These are phyloP conservation scores for Corythoichthys haematopterus DNA, from an alignment of 2,113 vertebrate species.

Conservation along the genomic window DNA sequence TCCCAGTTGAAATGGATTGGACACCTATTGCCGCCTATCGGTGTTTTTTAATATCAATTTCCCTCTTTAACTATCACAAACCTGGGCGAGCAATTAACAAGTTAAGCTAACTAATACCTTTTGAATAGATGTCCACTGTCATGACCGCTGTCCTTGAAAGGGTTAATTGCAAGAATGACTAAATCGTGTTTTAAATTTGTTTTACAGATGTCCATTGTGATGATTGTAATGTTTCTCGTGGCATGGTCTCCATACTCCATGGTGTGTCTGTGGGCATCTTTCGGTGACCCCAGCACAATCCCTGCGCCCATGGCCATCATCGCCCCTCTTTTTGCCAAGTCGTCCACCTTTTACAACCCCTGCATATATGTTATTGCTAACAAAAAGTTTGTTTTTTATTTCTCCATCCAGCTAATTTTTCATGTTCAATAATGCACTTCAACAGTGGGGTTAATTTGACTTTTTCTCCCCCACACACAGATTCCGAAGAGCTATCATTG, in stretches of 20 bases:
- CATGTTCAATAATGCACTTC: not conserved
- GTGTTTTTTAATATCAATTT: no score
- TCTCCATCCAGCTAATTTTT: not conserved
- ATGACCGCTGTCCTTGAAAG: no score
- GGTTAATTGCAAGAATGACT: no score
- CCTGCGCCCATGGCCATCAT: constrained; percentile 90
- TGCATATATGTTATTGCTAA: constrained; percentile 95
- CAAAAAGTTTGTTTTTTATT: constrained; percentile 81
- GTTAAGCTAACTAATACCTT: no score
- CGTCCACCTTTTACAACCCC: constrained; percentile 97
- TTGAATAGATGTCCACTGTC: no score
- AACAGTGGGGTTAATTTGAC: not conserved
- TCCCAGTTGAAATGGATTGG: no score
- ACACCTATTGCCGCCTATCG: no score
- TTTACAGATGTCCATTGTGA: constrained; percentile 90
- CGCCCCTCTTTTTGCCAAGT: constrained; percentile 96
- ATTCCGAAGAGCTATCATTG: constrained; percentile 87
- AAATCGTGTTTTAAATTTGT: no score
- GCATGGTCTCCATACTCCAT: constrained; percentile 96
- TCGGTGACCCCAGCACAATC: constrained; percentile 85
- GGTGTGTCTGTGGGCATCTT: constrained; percentile 95
- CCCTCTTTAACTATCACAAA: no score
- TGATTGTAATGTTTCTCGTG: constrained; percentile 94
- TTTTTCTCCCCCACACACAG: constrained; percentile 53
- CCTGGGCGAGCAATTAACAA: no score